A percentile compares a stretch with the other conserved stretches of the same genome.
phyloP scores from a whole-genome alignment of 2,797 vertebrate species.

The Gymnopithys bicolor region DNA sequence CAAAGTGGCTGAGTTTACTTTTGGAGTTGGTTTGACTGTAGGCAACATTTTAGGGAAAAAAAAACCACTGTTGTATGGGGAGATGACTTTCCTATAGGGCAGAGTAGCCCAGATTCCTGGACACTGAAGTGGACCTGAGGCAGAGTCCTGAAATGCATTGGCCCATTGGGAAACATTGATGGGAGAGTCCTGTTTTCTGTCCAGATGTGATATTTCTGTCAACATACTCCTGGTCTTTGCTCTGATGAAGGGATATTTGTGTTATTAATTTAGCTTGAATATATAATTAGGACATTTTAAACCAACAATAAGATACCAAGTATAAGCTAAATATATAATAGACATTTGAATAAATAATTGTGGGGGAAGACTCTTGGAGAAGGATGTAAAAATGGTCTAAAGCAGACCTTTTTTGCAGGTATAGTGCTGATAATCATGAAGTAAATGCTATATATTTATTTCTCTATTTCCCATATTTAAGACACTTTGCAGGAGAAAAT shows the following conservation, averaged over 20 bases:
- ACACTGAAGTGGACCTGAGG: not conserved
- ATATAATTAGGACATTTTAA: not conserved
- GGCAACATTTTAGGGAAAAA: not conserved
- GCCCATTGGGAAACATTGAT: rapidly evolving
- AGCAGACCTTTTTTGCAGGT: not conserved
- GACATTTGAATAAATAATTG: not conserved
- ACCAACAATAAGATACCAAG: not conserved
- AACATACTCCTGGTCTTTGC: not conserved
- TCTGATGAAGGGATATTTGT: not conserved
- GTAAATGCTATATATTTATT: not conserved
- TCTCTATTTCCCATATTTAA: not conserved
- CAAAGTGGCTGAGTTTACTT: not conserved
- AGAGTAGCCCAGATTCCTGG: not conserved
- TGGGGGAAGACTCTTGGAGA: not conserved
- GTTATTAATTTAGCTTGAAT: not conserved
- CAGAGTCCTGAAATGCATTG: not conserved
- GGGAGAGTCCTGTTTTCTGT: not conserved
- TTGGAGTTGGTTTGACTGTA: not conserved
- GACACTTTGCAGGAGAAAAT: not conserved
- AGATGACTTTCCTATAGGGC: not conserved
- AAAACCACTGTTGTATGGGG: not conserved
- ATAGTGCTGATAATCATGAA: not conserved
- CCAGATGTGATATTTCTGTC: not conserved
- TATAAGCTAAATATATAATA: not conserved
- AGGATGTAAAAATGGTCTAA: not conserved